Evolutionary conservation across 2,113 vertebrate species (phyloP).

Genomic region (Ornithorhynchus anatinus): DNA sequence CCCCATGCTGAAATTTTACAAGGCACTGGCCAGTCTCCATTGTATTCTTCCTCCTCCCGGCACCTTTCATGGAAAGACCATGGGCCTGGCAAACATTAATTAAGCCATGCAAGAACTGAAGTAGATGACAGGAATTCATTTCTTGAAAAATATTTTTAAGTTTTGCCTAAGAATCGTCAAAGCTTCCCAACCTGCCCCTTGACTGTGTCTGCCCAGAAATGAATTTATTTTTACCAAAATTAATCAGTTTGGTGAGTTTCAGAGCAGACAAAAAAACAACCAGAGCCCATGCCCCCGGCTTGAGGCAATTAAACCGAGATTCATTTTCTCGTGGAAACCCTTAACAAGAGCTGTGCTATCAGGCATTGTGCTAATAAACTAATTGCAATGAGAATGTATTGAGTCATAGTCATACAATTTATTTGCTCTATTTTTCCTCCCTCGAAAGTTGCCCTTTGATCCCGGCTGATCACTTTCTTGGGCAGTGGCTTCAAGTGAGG

Average conservation of each 20-base stretch:
- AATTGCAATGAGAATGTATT: neutral
- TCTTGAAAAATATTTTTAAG: neutral
- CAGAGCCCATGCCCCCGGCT: neutral
- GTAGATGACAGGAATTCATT: neutral
- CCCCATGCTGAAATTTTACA: neutral
- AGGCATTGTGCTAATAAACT: neutral
- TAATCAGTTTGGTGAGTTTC: no score
- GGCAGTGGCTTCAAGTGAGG: neutral
- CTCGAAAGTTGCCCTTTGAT: neutral
- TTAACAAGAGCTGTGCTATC: neutral
- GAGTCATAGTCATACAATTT: constrained; percentile 5
- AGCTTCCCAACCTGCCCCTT: no score
- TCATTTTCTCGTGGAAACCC: neutral
- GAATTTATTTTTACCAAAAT: no score
- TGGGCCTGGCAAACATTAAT: neutral
- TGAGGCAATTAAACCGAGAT: neutral
- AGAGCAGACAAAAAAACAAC: no score
- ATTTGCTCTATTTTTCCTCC: neutral
- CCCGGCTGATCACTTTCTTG: neutral
- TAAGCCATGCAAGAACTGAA: neutral
- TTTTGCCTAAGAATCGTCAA: neutral
- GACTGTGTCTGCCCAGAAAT: no score
- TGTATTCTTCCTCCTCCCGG: neutral
- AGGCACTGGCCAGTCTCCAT: neutral
- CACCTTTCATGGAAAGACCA: neutral